Evolutionary conservation across 1,140 invertebrate species (phyloP).

Genomic region (Orchesella cincta): DNA sequence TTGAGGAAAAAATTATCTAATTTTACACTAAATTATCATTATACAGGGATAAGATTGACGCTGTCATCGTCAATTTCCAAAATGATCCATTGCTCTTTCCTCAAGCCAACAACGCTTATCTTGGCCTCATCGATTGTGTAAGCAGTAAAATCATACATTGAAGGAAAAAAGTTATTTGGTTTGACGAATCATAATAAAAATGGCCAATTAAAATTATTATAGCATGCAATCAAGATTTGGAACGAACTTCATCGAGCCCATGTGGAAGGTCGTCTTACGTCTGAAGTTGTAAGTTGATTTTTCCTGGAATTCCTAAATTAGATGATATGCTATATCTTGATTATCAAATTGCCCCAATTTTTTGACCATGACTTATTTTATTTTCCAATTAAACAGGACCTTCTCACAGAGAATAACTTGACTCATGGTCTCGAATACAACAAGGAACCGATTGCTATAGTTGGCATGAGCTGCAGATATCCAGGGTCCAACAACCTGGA

Average conservation of each 20-base stretch:
- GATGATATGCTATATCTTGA: too few species aligned
- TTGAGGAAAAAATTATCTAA: too few species aligned
- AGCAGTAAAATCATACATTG: neutral
- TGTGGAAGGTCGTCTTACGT: too few species aligned
- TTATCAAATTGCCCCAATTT: too few species aligned
- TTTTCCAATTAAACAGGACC: too few species aligned
- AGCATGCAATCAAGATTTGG: neutral
- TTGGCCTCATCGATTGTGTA: neutral
- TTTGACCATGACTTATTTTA: too few species aligned
- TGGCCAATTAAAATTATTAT: neutral
- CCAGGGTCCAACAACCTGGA: neutral
- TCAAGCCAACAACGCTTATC: neutral
- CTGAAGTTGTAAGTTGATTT: too few species aligned
- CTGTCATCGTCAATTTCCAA: neutral
- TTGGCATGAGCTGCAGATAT: conserved; percentile 6
- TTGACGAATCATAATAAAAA: too few species aligned
- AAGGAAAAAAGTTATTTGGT: neutral
- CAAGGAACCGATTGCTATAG: neutral
- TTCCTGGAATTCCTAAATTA: too few species aligned
- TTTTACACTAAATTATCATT: neutral
- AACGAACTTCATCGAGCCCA: too few species aligned
- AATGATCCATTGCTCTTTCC: neutral
- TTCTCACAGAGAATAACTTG: too few species aligned
- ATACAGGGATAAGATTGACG: neutral
- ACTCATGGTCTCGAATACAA: too few species aligned